Evolutionary conservation across 2,797 vertebrate genomes (phyloP), one percentile per base, ranked within the genome.

Genomic region (Trachops cirrhosus): DNA sequence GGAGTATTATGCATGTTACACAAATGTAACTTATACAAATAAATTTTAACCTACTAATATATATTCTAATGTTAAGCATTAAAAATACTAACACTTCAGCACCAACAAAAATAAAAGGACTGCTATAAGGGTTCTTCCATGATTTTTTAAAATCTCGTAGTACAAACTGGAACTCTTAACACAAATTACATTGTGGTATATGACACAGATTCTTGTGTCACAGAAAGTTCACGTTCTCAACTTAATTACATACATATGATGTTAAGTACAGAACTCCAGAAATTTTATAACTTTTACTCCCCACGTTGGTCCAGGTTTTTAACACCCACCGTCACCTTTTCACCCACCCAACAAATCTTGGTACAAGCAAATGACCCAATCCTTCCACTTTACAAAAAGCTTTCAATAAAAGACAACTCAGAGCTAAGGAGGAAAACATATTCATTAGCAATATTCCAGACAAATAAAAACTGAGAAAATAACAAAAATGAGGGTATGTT

Each of bases 81-180:
- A 83, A 89, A 82, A 59, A 73, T 1, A 93, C 32, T 74, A 92
- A 92, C 37, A 79, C 73, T 91, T 57, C 15, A 89, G 52, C 9
- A 88, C 22, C 16, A 22, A 74, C 37, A 8, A 2, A 70, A 44
- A 83, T 15, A n/a, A 75, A 52, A 19, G 14, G 52, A 79, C 16
- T 70, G 84, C 41, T 71, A 44, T 3, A 24, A 9, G 19, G 29
- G 44, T 92, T 37, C 70, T 71, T 83, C 10, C 62, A 79, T 32
- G n/a, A 92, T 54, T 89, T 89, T 90, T 71, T 67, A 89, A 84
- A 95, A 86, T 77, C 68, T 37, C 57, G 1, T 54, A 88, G 37
- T 89, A 96, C 70, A 89, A 95, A 90, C 46, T 70, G 26, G 14
- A 87, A 90, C 87, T 95, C 54, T 78, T 93, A 96, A 95, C 39